Percentiles rank a stretch among this genome's conserved stretches.
phyloP scores from a whole-genome alignment of 2,797 vertebrate genomes.

The Spinibarbus caldwelli region DNA sequence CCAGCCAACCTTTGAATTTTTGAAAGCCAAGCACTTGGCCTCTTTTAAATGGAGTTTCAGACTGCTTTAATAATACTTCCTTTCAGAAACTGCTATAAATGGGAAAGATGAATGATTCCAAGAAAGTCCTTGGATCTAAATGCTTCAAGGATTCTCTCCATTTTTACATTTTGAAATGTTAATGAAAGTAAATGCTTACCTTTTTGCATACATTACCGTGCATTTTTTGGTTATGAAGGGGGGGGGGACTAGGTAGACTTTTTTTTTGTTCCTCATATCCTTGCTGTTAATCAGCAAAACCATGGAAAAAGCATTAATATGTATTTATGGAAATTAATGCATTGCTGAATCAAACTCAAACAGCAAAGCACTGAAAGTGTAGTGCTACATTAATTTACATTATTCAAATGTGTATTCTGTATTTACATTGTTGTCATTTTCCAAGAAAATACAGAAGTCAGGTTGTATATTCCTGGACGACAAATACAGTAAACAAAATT shows the following conservation, averaged over 20 bases:
- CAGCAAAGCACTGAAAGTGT: background rate
- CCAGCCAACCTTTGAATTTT: conserved; percentile 10
- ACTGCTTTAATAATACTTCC: conserved; percentile 2
- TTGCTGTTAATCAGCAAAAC: conserved; percentile 39
- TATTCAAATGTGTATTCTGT: conserved; percentile 15
- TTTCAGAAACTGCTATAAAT: conserved; percentile 17
- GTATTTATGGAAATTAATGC: conserved; percentile 41
- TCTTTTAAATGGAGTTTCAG: conserved; percentile 7
- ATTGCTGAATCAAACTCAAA: conserved; percentile 31
- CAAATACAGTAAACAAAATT: conserved; percentile 9
- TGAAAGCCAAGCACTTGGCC: conserved; percentile 22
- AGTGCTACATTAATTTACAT: conserved; percentile 32
- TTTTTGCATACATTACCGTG: background rate
- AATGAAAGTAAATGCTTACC: conserved; percentile 18
- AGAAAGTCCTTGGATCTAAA: conserved; percentile 26
- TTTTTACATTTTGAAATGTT: conserved; percentile 40
- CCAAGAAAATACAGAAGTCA: conserved; percentile 6
- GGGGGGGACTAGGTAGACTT: background rate
- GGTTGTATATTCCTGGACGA: background rate
- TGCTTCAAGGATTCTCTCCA: conserved; percentile 11
- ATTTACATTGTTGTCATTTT: conserved; percentile 28
- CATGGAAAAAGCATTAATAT: conserved; percentile 33
- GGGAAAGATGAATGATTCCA: conserved; percentile 9
- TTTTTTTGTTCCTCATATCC: background rate
- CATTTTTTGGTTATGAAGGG: background rate